A percentile compares a stretch with the other conserved stretches of the same genome.
These are phyloP conservation scores for Eupithecia subumbrata DNA, from an alignment of 2,888 invertebrate species.

Conservation along the genomic window DNA sequence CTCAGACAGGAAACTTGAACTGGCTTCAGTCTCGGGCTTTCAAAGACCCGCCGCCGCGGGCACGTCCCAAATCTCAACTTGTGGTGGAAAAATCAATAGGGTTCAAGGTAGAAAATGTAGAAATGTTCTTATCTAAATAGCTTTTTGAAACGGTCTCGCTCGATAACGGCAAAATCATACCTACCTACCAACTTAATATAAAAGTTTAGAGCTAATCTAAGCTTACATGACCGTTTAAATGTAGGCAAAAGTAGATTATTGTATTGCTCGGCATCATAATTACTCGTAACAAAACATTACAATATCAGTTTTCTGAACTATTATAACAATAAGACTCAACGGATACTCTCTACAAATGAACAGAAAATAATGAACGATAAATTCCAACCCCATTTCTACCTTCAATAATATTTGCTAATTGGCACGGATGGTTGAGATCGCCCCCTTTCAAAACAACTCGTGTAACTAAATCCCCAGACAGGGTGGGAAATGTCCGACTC, in stretches of 20 bases:
- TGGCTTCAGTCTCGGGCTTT: neutral
- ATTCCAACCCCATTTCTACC: conserved; percentile 2
- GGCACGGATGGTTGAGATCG: conserved; percentile 22
- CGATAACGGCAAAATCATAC: neutral
- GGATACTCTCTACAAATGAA: neutral
- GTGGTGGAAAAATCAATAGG: conserved; percentile 2
- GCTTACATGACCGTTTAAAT: neutral
- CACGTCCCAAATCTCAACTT: neutral
- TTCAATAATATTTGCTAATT: conserved; percentile 35
- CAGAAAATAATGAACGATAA: neutral
- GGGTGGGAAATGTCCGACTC: conserved; percentile 5
- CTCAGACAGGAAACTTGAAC: neutral
- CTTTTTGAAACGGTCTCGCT: neutral
- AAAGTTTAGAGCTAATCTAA: neutral
- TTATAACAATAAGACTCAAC: neutral
- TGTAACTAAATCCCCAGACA: conserved; percentile 24
- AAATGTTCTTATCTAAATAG: neutral
- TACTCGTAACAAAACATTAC: neutral
- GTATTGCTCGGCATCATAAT: neutral
- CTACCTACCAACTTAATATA: neutral
- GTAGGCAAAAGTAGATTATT: neutral
- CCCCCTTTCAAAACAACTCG: conserved; percentile 20
- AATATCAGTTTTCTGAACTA: conserved; percentile 4
- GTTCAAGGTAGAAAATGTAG: neutral
- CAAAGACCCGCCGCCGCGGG: neutral